Conservation (phyloP, 2,888 invertebrate species). For the Lepidochrysops patricia region DNA sequence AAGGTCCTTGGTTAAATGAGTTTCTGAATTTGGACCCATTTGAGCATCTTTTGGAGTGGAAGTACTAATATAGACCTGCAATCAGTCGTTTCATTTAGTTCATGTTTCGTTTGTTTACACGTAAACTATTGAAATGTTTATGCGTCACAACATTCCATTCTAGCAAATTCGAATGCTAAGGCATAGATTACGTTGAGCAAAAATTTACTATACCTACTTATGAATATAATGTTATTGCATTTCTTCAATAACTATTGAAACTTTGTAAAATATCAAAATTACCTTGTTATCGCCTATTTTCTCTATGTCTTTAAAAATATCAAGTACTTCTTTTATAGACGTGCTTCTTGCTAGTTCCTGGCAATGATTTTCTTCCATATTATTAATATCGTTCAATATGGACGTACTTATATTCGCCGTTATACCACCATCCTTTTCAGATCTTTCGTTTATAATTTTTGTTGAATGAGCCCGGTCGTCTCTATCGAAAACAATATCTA, state of each 20-base stretch:
- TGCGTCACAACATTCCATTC: too few relatives aligned
- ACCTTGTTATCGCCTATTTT: background rate
- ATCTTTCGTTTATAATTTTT: background rate
- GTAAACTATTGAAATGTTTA: background rate
- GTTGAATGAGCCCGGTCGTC: background rate
- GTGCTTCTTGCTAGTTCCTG: background rate
- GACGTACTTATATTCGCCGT: background rate
- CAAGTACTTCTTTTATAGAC: background rate
- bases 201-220: too few relatives aligned
- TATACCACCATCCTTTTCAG: background rate
- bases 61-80: background rate
- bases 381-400: background rate
- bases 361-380: background rate
- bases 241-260: too few relatives aligned
- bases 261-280: background rate
- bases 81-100: too few relatives aligned
- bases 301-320: slow-evolving; percentile 2
- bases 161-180: too few relatives aligned
- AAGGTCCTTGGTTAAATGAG: background rate
- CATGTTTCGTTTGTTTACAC: too few relatives aligned
- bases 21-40: background rate
- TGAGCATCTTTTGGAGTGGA: slow-evolving; percentile 6
- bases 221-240: too few relatives aligned
- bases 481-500: background rate
- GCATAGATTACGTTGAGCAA: too few relatives aligned